phyloP scores from a whole-genome alignment of 1,140 invertebrate genomes.

The Druon quercuslanigerum region DNA sequence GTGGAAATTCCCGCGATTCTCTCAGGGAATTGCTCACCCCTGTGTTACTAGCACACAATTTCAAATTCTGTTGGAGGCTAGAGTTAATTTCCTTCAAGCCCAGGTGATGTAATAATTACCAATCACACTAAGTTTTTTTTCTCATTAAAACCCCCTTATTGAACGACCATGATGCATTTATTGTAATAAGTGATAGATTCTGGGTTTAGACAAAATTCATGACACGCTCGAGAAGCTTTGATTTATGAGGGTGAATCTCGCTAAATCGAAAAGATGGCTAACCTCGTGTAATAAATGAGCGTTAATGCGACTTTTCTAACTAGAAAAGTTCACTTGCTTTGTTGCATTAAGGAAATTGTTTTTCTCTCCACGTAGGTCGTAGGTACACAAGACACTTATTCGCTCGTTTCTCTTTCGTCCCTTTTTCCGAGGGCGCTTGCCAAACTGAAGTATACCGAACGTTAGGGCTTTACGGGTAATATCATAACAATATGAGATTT shows the following conservation, averaged over 20 bases:
- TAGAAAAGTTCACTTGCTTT: conserved; percentile 28
- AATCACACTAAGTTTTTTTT: too few relatives aligned
- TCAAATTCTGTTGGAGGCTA: too few relatives aligned
- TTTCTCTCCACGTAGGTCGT: conserved; percentile 9
- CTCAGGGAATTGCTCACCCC: neutral
- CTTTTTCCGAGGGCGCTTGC: conserved; percentile 18
- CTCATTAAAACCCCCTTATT: too few relatives aligned
- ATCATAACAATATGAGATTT: conserved; percentile 7
- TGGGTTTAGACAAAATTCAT: too few relatives aligned
- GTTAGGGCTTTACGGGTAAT: neutral
- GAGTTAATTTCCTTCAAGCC: too few relatives aligned
- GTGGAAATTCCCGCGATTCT: conserved; percentile 30
- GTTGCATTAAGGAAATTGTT: conserved; percentile 45
- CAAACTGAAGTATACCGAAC: neutral
- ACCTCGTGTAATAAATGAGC: too few relatives aligned
- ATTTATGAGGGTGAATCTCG: too few relatives aligned
- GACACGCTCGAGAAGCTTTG: too few relatives aligned
- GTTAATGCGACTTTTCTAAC: neutral
- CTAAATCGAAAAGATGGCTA: too few relatives aligned
- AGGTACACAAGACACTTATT: neutral
- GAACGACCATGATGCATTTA: too few relatives aligned
- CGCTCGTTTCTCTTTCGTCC: conserved; percentile 1
- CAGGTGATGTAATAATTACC: too few relatives aligned
- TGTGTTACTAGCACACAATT: neutral
- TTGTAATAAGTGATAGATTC: too few relatives aligned